Conservation (phyloP, 2,113 vertebrate genomes). For the Emberiza fucata region DNA sequence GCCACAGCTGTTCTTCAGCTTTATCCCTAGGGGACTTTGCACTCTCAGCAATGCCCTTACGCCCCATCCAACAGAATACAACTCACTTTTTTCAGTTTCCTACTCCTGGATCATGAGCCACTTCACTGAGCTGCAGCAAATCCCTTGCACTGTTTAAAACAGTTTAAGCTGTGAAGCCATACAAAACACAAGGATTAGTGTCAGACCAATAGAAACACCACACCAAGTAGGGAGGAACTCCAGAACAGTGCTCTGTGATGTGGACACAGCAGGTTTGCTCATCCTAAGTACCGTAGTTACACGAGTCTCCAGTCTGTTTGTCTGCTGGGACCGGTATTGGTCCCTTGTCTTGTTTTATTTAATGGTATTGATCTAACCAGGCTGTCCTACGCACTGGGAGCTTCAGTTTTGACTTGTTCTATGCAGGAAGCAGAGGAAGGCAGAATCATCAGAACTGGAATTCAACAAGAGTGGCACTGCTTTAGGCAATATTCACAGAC, state of each 20-base stretch:
- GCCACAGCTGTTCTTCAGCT: neutral
- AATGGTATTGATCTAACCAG: neutral
- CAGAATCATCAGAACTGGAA: neutral
- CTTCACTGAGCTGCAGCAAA: neutral
- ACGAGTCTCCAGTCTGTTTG: neutral
- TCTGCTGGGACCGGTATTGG: neutral
- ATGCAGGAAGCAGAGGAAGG: neutral
- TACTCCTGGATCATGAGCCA: neutral
- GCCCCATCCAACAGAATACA: neutral
- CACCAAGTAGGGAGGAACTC: neutral
- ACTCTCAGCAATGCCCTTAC: neutral
- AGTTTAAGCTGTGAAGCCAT: neutral
- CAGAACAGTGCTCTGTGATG: neutral
- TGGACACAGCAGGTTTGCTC: neutral
- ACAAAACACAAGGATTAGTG: neutral
- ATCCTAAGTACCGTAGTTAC: neutral
- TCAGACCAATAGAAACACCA: neutral
- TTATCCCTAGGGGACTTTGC: fast-evolving
- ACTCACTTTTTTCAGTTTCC: neutral
- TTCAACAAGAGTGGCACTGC: neutral
- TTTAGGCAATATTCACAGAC: neutral
- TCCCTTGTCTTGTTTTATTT: neutral
- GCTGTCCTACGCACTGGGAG: neutral
- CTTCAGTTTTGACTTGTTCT: neutral
- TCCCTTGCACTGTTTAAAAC: neutral